Conservation (phyloP, 1,140 invertebrate species). For the Orussus abietinus region DNA sequence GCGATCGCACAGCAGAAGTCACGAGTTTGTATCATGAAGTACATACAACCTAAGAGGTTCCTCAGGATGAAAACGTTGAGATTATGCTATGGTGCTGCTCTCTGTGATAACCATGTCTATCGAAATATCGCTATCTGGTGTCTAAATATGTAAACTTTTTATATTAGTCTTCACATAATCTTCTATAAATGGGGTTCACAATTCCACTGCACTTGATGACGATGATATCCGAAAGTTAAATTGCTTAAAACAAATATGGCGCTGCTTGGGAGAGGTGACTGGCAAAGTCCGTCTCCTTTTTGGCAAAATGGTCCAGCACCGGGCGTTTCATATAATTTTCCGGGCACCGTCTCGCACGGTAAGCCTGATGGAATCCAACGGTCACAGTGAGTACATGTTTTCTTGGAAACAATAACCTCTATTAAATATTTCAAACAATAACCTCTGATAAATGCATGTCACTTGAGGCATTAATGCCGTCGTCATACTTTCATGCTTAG, state of each 20-base stretch:
- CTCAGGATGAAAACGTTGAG: too few species aligned
- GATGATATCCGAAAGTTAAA: constrained; percentile 21
- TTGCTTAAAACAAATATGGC: constrained; percentile 41
- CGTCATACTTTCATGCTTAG: constrained; percentile 3
- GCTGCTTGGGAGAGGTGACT: constrained; percentile 23
- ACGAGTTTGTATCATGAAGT: too few species aligned
- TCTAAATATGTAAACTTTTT: too few species aligned
- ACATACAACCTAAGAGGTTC: too few species aligned
- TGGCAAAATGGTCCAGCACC: constrained; percentile 71
- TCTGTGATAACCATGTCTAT: too few species aligned
- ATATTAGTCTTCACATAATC: too few species aligned
- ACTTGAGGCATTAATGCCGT: background rate
- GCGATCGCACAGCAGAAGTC: too few species aligned
- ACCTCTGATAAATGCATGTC: constrained; percentile 19
- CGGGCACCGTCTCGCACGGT: constrained; percentile 43
- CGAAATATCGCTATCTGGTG: too few species aligned
- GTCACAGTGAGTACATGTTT: constrained; percentile 62
- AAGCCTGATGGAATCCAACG: constrained; percentile 49
- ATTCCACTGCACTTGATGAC: too few species aligned
- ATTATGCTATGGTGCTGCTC: too few species aligned
- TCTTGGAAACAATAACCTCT: constrained; percentile 9
- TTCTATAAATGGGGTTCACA: too few species aligned
- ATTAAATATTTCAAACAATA: constrained; percentile 5
- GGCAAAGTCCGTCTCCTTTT: constrained; percentile 47
- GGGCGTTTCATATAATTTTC: constrained; percentile 69